Conservation (phyloP, 2,888 invertebrate genomes). For the Trachelus tabidus region DNA sequence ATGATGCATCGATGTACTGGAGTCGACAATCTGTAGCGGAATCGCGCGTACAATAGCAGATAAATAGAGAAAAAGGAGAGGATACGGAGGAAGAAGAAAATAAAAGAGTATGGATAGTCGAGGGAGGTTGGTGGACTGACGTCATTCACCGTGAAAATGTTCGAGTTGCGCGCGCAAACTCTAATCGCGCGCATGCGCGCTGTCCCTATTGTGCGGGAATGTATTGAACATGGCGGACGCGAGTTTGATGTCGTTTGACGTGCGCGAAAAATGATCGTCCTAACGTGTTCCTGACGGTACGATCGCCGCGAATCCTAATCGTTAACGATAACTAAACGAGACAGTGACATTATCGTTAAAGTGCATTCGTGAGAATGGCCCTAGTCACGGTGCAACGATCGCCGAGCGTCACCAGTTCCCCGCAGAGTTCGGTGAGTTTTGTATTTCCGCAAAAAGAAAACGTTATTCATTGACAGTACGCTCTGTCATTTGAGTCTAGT, state of each 20-base stretch:
- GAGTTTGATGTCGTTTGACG: constrained; percentile 60
- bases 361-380: constrained; percentile 68
- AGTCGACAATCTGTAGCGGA: not conserved
- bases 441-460: not conserved
- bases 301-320: constrained; percentile 34
- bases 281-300: constrained; percentile 50
- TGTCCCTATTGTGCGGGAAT: constrained; percentile 31
- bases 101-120: not conserved
- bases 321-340: not conserved
- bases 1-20: not conserved
- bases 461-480: not conserved
- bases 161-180: constrained; percentile 21
- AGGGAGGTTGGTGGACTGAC: not conserved
- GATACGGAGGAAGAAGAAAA: not conserved
- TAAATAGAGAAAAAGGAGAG: not conserved
- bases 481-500: not conserved
- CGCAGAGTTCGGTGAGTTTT: constrained; percentile 71
- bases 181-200: constrained; percentile 22
- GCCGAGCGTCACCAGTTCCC: constrained; percentile 77
- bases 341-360: not conserved
- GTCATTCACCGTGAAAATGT: not conserved
- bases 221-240: constrained; percentile 67
- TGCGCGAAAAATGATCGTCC: constrained; percentile 61
- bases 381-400: constrained; percentile 80
- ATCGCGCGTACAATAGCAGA: not conserved